Percentiles rank a stretch among this genome's conserved stretches.
phyloP scores from a whole-genome alignment of 1,140 invertebrate species.

The Coelopa frigida region DNA sequence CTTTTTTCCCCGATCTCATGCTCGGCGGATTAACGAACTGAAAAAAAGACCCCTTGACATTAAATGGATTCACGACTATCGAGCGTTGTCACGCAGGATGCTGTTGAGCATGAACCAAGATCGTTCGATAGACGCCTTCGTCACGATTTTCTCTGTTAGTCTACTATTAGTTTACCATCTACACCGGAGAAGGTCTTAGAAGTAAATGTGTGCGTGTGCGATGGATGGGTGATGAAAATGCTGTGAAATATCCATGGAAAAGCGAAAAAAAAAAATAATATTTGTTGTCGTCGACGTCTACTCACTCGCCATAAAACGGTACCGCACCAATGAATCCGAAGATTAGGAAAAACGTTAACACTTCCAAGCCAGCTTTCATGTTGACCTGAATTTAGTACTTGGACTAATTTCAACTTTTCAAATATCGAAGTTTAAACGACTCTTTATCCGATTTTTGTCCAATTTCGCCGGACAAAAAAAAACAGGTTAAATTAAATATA shows the following conservation, averaged over 20 bases:
- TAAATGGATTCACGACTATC: neutral
- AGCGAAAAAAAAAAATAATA: too few relatives aligned
- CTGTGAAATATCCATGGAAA: too few relatives aligned
- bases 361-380: slow-evolving; percentile 1
- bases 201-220: neutral
- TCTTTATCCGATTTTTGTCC: too few relatives aligned
- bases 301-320: slow-evolving; percentile 9
- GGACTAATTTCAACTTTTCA: too few relatives aligned
- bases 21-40: neutral
- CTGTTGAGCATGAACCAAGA: neutral
- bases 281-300: neutral
- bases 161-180: neutral
- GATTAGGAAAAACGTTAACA: slow-evolving; percentile 1
- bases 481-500: too few relatives aligned
- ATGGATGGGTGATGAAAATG: too few relatives aligned
- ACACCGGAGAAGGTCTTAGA: neutral
- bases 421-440: too few relatives aligned
- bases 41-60: neutral
- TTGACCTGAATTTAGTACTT: too few relatives aligned
- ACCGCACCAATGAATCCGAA: slow-evolving; percentile 3
- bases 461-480: too few relatives aligned
- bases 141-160: neutral
- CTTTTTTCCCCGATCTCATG: too few relatives aligned
- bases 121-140: neutral
- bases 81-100: neutral